Conservation (phyloP, 2,113 vertebrate genomes). For the Rhadina sibilatrix region DNA sequence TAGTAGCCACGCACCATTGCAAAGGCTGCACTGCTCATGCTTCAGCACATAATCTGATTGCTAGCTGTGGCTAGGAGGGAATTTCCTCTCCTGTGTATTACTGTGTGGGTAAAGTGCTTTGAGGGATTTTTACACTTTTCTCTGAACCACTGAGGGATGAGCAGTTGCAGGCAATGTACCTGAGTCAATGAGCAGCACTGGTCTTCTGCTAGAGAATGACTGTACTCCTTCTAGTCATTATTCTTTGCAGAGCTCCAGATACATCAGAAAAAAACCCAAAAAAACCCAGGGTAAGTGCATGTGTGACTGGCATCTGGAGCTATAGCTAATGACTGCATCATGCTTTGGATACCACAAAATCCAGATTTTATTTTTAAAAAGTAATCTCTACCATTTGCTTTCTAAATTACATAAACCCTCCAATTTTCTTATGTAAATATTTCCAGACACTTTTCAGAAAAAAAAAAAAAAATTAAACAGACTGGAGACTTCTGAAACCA, state of each 20-base stretch:
- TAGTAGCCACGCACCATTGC: neutral
- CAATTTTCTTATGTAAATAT: conserved; percentile 1
- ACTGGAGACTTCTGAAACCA: neutral
- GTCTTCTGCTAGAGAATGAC: neutral
- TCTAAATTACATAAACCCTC: neutral
- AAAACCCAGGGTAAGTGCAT: neutral
- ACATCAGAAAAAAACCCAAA: neutral
- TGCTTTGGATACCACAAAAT: neutral
- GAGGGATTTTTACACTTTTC: neutral
- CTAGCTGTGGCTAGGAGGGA: neutral
- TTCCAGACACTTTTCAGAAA: neutral
- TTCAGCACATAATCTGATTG: neutral
- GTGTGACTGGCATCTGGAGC: neutral
- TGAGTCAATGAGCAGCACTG: neutral
- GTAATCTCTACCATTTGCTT: neutral
- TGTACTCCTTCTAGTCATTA: neutral
- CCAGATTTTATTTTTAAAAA: neutral
- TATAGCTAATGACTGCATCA: neutral
- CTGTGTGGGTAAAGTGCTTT: neutral
- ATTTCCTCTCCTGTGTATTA: neutral
- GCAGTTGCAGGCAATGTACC: neutral
- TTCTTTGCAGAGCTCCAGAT: neutral
- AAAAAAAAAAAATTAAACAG: neutral
- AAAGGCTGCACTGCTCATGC: neutral
- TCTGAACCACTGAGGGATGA: neutral